phyloP scores from a whole-genome alignment of 1,140 invertebrate genomes.

The Caenorhabditis latens region DNA sequence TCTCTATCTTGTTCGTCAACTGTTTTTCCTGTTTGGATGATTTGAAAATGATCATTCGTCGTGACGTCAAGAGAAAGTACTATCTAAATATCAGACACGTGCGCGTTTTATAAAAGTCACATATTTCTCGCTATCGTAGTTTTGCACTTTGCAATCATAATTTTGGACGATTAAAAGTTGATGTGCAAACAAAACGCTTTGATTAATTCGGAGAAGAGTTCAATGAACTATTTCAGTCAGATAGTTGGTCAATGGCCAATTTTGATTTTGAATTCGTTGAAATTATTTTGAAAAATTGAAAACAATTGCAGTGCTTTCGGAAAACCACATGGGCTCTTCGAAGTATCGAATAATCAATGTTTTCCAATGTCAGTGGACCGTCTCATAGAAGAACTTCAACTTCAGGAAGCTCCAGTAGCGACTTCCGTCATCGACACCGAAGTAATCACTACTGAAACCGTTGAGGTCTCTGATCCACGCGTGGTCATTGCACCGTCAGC shows the following conservation, averaged over 20 bases:
- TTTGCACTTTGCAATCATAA: neutral
- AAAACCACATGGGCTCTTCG: slow-evolving; percentile 55
- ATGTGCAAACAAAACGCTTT: neutral
- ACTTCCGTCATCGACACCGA: neutral
- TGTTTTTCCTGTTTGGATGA: neutral
- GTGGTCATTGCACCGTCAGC: neutral
- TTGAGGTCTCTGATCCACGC: neutral
- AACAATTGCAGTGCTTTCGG: slow-evolving; percentile 41
- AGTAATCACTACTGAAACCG: neutral
- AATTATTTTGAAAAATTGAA: too few relatives aligned
- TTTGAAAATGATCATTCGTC: neutral
- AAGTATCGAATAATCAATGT: slow-evolving; percentile 49
- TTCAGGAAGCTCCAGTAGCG: slow-evolving; percentile 13
- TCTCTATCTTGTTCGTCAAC: neutral
- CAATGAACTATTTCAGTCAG: neutral
- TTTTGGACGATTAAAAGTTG: slow-evolving; percentile 12
- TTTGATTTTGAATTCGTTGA: too few relatives aligned
- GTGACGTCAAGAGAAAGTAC: neutral
- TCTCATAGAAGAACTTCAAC: slow-evolving; percentile 34
- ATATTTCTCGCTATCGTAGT: neutral
- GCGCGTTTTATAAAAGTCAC: slow-evolving; percentile 11
- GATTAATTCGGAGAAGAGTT: neutral
- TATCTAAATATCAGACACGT: neutral
- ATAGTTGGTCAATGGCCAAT: neutral
- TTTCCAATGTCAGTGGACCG: slow-evolving; percentile 43